Conservation (phyloP, 2,888 invertebrate species). For the Frankliniella fusca region DNA sequence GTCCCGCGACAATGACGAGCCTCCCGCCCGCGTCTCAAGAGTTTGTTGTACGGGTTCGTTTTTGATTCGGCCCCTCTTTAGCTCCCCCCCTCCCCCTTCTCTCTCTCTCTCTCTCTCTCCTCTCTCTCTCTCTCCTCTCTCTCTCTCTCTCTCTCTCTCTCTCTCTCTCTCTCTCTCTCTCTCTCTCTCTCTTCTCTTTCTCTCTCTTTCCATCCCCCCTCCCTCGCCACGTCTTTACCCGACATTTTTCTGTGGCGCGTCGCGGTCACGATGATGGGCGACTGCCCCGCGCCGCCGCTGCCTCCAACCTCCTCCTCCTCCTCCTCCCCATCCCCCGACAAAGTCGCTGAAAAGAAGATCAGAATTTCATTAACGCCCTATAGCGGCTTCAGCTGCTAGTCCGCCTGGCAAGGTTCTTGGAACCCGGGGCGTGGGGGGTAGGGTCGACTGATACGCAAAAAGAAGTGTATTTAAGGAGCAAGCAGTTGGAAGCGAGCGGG, state of each 20-base stretch:
- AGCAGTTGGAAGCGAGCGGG: neutral
- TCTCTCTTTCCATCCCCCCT: conserved; percentile 16
- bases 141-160: too few species aligned
- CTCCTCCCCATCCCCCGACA: neutral
- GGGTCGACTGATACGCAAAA: neutral
- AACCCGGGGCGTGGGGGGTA: too few species aligned
- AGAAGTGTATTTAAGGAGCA: neutral
- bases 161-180: too few species aligned
- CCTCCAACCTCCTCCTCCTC: too few species aligned
- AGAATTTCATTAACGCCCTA: conserved; percentile 14
- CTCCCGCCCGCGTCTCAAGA: neutral
- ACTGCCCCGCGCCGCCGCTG: too few species aligned
- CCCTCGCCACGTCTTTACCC: conserved; percentile 30
- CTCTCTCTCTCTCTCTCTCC: too few species aligned
- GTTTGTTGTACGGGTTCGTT: conserved; percentile 5
- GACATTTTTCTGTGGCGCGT: conserved; percentile 14
- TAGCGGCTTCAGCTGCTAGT: neutral
- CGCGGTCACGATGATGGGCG: neutral
- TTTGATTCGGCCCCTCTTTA: conserved; percentile 4
- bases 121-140: too few species aligned
- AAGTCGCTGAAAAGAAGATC: neutral
- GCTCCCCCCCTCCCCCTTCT: conserved; percentile 2
- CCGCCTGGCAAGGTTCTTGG: too few species aligned
- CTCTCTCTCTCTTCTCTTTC: too few species aligned
- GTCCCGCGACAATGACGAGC: neutral